These are phyloP conservation scores for Hartigia nigra DNA, from an alignment of 2,888 invertebrate genomes.

Conservation along the genomic window DNA sequence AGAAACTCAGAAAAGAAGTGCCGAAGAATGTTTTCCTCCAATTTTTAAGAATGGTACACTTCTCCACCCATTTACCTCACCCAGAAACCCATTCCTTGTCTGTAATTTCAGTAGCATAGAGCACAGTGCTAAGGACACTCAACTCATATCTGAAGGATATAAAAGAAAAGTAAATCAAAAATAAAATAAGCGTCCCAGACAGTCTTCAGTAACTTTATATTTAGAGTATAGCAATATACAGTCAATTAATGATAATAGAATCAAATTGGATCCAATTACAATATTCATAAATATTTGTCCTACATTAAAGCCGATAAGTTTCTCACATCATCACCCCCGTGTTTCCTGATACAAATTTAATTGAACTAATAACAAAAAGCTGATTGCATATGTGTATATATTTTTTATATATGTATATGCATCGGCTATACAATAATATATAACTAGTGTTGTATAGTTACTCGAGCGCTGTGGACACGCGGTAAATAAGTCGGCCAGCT, in stretches of 20 bases:
- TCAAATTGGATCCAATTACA: not conserved
- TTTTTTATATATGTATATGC: not conserved
- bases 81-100: not conserved
- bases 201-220: not conserved
- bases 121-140: not conserved
- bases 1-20: not conserved
- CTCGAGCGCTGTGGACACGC: conserved; percentile 27
- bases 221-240: not conserved
- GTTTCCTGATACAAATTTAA: not conserved
- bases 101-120: not conserved
- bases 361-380: not conserved
- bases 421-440: not conserved
- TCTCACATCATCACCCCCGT: not conserved
- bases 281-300: not conserved
- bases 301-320: not conserved
- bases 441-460: conserved; percentile 27
- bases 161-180: not conserved
- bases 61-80: not conserved
- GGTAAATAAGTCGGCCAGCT: conserved; percentile 28
- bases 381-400: not conserved
- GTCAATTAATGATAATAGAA: not conserved
- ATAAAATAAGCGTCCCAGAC: not conserved
- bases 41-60: not conserved
- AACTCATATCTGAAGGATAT: not conserved
- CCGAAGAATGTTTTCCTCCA: too few species aligned